phyloP scores from a whole-genome alignment of 2,113 vertebrate genomes.

The Suricata suricatta region DNA sequence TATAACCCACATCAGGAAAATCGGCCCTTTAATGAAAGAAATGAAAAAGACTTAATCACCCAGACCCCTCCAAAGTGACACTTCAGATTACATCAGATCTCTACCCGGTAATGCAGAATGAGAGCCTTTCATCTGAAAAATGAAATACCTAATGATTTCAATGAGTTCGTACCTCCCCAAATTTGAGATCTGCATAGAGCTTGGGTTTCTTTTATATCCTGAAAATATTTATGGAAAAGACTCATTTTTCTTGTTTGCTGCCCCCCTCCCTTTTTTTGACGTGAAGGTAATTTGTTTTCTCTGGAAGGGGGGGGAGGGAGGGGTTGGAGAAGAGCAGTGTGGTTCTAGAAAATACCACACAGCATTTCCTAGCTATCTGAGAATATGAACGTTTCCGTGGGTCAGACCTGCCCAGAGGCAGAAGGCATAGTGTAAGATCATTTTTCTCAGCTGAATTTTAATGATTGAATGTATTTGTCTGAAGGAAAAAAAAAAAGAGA shows the following conservation, averaged over 20 bases:
- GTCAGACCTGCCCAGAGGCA: not conserved
- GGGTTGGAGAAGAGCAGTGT: not conserved
- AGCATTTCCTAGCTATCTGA: conserved; percentile 10
- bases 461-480: conserved; percentile 28
- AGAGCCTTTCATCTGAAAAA: conserved; percentile 72
- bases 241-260: not conserved
- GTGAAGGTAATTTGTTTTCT: conserved; percentile 57
- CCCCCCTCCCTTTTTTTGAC: not conserved
- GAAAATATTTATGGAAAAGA: conserved; percentile 29
- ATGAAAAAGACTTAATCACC: conserved; percentile 70
- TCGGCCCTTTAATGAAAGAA: conserved; percentile 72
- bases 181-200: not conserved
- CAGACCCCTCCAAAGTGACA: conserved; percentile 63
- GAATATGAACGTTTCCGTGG: not conserved
- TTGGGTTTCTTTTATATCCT: conserved; percentile 23
- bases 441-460: conserved; percentile 45
- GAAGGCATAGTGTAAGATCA: not conserved
- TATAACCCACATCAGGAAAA: conserved; percentile 69
- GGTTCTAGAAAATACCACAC: conserved; percentile 29
- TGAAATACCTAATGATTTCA: conserved; percentile 72
- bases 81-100: conserved; percentile 66
- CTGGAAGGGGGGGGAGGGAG: not conserved
- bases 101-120: not conserved
- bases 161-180: not conserved
- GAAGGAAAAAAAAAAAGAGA: not conserved